These are phyloP conservation scores for Prunella strophiata DNA, from an alignment of 2,797 vertebrate genomes.

Conservation along the genomic window DNA sequence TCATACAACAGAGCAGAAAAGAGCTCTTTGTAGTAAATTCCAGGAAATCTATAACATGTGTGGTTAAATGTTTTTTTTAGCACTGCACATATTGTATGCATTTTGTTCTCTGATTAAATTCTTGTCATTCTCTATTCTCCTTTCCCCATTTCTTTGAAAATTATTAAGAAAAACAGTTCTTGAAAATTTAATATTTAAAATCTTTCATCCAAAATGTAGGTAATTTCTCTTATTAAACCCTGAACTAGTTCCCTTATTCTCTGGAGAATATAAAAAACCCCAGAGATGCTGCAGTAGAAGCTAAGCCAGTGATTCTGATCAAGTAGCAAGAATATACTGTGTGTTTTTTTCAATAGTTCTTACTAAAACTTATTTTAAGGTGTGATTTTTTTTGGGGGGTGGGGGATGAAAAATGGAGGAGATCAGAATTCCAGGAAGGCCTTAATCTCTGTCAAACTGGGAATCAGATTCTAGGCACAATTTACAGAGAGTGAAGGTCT, in stretches of 20 bases:
- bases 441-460: not conserved
- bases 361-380: not conserved
- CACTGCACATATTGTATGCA: not conserved
- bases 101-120: not conserved
- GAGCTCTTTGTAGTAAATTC: not conserved
- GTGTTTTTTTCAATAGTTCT: accelerated
- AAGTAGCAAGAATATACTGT: not conserved
- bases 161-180: not conserved
- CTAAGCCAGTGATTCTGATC: not conserved
- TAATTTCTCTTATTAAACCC: not conserved
- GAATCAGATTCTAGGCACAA: not conserved
- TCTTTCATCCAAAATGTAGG: not conserved
- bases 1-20: not conserved
- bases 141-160: not conserved
- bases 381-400: not conserved
- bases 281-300: not conserved
- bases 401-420: no score
- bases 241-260: not conserved
- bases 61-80: not conserved
- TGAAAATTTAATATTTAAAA: not conserved
- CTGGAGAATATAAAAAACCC: not conserved
- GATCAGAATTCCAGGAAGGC: not conserved
- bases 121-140: not conserved
- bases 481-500: not conserved
- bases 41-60: not conserved